phyloP scores from a whole-genome alignment of 2,113 vertebrate genomes.

The Misgurnus anguillicaudatus region DNA sequence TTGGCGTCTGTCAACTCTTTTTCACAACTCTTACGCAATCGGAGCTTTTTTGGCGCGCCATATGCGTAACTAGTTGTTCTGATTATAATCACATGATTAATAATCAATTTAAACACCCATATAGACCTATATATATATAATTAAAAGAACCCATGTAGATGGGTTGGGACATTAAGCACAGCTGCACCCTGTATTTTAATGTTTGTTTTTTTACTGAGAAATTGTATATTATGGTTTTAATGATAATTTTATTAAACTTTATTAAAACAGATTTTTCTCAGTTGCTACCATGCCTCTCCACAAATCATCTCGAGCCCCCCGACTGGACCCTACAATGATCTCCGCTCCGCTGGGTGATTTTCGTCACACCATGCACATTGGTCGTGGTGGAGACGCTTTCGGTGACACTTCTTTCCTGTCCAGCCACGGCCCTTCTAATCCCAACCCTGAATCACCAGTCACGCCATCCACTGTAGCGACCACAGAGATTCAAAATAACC shows the following conservation, averaged over 20 bases:
- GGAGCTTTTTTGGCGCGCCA: neutral
- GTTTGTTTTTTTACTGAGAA: neutral
- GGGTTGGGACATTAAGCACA: too few relatives aligned
- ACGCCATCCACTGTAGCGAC: constrained; percentile 42
- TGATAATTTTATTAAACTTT: neutral
- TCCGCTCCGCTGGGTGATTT: constrained; percentile 87
- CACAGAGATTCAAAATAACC: constrained; percentile 45
- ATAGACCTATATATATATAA: neutral
- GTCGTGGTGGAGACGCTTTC: constrained; percentile 85
- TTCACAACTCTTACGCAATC: constrained; percentile 57
- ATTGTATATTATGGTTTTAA: neutral
- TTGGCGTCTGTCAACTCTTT: constrained; percentile 59
- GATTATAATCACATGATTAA: neutral
- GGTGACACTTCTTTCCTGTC: constrained; percentile 88
- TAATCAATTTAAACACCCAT: too few relatives aligned
- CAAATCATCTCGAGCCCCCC: constrained; percentile 78
- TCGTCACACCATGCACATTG: constrained; percentile 89
- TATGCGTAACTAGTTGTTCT: neutral
- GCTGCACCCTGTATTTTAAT: neutral
- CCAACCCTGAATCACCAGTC: constrained; percentile 22
- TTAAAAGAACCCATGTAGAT: too few relatives aligned
- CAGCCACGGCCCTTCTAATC: constrained; percentile 71
- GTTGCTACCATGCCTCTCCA: constrained; percentile 80
- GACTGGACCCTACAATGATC: constrained; percentile 83
- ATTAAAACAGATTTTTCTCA: constrained; percentile 25